Percentiles rank a stretch among this genome's conserved stretches.
phyloP scores from a whole-genome alignment of 2,797 vertebrate genomes.

The Stomatorhinus walkeri region DNA sequence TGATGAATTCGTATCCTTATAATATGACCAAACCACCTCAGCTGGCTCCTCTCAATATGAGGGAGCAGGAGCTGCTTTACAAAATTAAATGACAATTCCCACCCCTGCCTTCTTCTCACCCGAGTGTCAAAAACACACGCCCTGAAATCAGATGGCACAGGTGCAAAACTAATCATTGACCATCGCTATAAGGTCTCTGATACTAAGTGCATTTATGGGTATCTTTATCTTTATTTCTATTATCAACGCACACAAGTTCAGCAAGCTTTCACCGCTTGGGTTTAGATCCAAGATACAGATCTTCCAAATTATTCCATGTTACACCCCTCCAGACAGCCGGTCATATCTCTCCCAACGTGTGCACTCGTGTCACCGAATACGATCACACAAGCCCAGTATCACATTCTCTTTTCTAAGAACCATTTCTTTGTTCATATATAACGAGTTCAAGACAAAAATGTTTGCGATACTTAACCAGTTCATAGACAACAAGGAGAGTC shows the following conservation, averaged over 20 bases:
- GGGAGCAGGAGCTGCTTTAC: not conserved
- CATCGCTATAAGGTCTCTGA: not conserved
- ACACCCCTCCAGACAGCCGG: not conserved
- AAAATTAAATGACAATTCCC: not conserved
- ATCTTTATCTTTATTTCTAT: not conserved
- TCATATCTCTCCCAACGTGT: not conserved
- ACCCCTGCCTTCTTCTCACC: not conserved
- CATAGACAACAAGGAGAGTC: not conserved
- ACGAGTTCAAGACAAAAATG: not conserved
- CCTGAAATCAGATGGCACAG: not conserved
- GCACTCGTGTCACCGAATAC: not conserved
- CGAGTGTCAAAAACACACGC: not conserved
- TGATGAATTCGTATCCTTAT: not conserved
- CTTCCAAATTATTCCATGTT: not conserved
- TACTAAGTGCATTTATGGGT: not conserved
- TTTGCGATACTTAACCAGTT: not conserved
- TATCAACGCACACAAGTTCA: not conserved
- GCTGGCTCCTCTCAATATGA: not conserved
- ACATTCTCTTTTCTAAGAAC: not conserved
- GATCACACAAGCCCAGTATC: not conserved
- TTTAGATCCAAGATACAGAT: not conserved
- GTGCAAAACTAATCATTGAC: not conserved
- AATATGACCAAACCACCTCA: not conserved
- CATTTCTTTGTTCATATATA: not conserved
- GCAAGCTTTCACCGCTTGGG: not conserved